Base-by-base conservation (phyloP, 1,140 invertebrate genomes). In the Lethrus apterus region DNA sequence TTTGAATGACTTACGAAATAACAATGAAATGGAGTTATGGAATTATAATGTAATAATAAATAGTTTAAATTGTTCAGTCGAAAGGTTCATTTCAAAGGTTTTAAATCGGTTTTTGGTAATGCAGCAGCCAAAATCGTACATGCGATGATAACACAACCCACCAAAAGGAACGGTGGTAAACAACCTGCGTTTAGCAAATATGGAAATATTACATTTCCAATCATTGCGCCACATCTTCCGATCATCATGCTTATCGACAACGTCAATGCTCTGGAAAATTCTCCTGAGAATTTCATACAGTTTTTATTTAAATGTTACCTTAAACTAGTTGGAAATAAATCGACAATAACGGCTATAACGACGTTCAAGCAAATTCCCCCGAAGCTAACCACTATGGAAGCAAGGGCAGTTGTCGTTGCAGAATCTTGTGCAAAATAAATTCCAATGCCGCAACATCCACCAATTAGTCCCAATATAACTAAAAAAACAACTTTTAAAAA, bases 311-410 rank as follows among this genome's bases (percentile, higher is more conserved):
- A 29, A 2, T 29, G 3, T 29, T 45, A 57, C 58, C 61, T 56
- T 50, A 65, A 58, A 41, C 52, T 58, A 7, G 63, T 65, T 33
- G 63, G 63, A 44, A 65, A 63, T n/a, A 63, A 29, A 48, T 65
- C 59, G 18, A 63, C 54, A 18, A 57, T 50, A 2, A 61, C 48
- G 7, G 55, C 51, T n/a, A 59, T 35, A 17, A 60, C 38, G 4
- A 58, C 48, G 36, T 60, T 64, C 7, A 47, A 46, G 13, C 44
- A 51, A 26, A 64, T 48, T 26, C 58, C 54, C 2, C 45, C 47
- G 4, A 52, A 34, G 4, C 51, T 51, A 9, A 52, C 52, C 36
- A 56, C 56, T 14, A 57, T 13, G 1, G 58, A 50, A 9, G 52
- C 52, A 4, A 52, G 42, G 19, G 46, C 24, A 3, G 55, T 41